These are phyloP conservation scores for Gobio gobio DNA, from an alignment of 2,113 vertebrate species.

Conservation along the genomic window DNA sequence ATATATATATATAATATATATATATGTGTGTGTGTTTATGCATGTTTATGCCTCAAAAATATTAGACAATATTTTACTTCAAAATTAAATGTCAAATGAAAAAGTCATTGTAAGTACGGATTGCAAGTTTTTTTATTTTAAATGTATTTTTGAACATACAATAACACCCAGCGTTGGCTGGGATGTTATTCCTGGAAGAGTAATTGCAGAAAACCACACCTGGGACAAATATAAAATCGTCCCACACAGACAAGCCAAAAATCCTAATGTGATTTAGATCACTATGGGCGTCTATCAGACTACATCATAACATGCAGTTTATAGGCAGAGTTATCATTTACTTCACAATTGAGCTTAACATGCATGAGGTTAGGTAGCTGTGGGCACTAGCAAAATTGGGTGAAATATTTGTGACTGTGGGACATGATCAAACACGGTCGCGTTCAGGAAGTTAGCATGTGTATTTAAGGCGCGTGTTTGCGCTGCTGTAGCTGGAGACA, in stretches of 20 bases:
- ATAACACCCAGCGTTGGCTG: constrained; percentile 22
- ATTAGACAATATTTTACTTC: not conserved
- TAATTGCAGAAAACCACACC: constrained; percentile 45
- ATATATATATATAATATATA: too few relatives aligned
- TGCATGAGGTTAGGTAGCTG: not conserved
- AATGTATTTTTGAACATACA: constrained; percentile 10
- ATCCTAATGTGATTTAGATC: constrained; percentile 57
- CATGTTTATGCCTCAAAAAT: too few relatives aligned
- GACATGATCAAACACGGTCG: constrained; percentile 9
- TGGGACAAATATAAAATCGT: constrained; percentile 47
- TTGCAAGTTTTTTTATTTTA: not conserved
- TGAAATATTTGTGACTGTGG: not conserved
- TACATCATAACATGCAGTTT: constrained; percentile 28
- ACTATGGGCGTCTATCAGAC: constrained; percentile 43
- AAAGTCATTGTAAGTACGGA: not conserved
- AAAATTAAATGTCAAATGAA: not conserved
- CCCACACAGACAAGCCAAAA: constrained; percentile 33
- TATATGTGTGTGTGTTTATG: too few relatives aligned
- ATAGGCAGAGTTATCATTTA: not conserved
- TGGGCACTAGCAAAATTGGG: not conserved
- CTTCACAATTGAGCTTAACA: not conserved
- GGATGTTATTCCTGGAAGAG: constrained; percentile 40
- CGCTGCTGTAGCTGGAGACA: constrained; percentile 4
- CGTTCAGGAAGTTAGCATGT: constrained; percentile 45
- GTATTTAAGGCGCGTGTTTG: constrained; percentile 48